phyloP scores from a whole-genome alignment of 2,113 vertebrate species.

The Puntigrus tetrazona region DNA sequence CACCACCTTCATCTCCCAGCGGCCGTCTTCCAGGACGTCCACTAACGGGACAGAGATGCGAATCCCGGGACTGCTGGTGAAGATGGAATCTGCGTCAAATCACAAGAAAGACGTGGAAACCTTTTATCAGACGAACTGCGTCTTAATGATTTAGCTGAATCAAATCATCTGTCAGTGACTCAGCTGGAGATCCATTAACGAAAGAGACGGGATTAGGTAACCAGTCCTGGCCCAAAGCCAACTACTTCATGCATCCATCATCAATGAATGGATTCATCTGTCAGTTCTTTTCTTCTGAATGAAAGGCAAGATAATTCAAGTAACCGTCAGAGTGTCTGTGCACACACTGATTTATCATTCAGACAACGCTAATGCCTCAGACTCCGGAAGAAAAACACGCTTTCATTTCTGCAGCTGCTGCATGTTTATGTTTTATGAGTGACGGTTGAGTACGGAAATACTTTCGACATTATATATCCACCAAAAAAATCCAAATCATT shows the following conservation, averaged over 20 bases:
- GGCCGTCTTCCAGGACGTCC: conserved; percentile 68
- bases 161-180: background rate
- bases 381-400: background rate
- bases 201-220: background rate
- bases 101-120: conserved; percentile 58
- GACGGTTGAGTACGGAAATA: background rate
- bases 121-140: background rate
- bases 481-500: too few species aligned
- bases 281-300: background rate
- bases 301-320: background rate
- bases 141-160: background rate
- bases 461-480: background rate
- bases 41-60: conserved; percentile 70
- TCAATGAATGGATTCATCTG: background rate
- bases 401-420: background rate
- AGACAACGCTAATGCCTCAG: background rate
- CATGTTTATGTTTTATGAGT: background rate
- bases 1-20: conserved; percentile 81
- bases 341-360: background rate
- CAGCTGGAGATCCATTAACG: background rate
- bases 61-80: conserved; percentile 81
- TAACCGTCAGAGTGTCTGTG: background rate
- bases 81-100: conserved; percentile 65
- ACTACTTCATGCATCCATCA: background rate
- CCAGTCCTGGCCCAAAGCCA: background rate